A percentile compares a stretch with the other conserved stretches of the same genome.
These are phyloP conservation scores for Cladopsammia gracilis DNA, from an alignment of 64 coral and sea anemone genomes.

Conservation along the genomic window DNA sequence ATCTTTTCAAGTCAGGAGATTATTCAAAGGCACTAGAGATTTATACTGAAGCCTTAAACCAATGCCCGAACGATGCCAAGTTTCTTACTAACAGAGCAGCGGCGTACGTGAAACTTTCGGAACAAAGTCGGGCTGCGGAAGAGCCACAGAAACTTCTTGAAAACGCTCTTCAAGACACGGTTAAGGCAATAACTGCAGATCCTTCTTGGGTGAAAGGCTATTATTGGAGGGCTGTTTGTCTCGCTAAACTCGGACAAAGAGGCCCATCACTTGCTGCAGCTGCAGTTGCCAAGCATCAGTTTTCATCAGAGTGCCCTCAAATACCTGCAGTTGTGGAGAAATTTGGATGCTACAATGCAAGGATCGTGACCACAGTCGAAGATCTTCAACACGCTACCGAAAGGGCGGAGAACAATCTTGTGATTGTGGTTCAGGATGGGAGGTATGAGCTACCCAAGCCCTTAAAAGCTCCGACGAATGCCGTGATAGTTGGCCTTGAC, in stretches of 20 bases:
- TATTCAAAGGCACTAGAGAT: not conserved
- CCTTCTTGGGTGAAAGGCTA: not conserved
- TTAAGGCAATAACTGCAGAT: not conserved
- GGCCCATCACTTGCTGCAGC: constrained; percentile 20
- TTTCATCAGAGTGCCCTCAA: not conserved
- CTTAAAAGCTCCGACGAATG: not conserved
- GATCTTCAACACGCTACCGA: too few species aligned
- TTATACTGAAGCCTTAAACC: not conserved
- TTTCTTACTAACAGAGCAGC: not conserved
- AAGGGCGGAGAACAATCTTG: not conserved
- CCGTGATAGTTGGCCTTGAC: not conserved
- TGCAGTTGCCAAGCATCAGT: not conserved
- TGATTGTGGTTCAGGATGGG: not conserved
- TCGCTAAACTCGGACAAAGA: not conserved
- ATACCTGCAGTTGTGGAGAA: not conserved
- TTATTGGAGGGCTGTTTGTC: not conserved
- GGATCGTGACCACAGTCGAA: not conserved
- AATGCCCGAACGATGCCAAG: not conserved
- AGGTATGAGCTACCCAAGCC: not conserved
- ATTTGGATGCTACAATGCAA: not conserved
- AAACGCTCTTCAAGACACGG: not conserved
- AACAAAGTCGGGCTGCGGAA: too few species aligned
- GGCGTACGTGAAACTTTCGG: not conserved
- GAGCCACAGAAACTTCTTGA: not conserved
- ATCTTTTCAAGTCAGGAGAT: not conserved